Conservation (phyloP, 2,113 vertebrate species). For the Platycercus adscitus region DNA sequence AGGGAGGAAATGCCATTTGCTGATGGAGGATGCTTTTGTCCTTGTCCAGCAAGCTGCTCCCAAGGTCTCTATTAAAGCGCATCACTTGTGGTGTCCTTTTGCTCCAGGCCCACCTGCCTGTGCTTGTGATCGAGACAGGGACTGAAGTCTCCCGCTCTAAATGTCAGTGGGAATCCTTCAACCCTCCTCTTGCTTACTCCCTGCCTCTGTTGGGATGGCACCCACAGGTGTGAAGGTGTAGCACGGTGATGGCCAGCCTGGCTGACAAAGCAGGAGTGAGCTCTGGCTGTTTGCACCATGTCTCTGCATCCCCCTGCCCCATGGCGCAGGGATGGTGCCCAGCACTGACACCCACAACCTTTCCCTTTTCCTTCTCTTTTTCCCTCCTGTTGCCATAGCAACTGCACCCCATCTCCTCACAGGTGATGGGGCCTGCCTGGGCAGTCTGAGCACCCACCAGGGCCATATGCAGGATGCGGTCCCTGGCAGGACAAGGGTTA, state of each 20-base stretch:
- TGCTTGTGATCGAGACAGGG: not conserved
- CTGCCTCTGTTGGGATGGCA: not conserved
- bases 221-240: accelerated
- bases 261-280: not conserved
- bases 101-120: not conserved
- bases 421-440: not conserved
- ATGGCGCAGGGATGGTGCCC: accelerated
- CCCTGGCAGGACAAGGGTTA: accelerated
- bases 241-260: accelerated
- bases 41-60: accelerated
- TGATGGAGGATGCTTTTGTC: not conserved
- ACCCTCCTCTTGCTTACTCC: accelerated
- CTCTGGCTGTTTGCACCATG: not conserved
- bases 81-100: not conserved
- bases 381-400: not conserved
- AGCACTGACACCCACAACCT: not conserved
- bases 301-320: not conserved
- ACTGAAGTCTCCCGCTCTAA: not conserved
- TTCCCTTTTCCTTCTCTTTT: not conserved
- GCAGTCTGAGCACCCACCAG: accelerated
- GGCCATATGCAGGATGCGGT: accelerated
- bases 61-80: not conserved
- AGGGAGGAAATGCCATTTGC: not conserved
- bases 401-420: not conserved
- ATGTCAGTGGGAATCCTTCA: not conserved